Base-by-base conservation (phyloP, 35 echinoderm and acorn worm genomes). In the Diadema setosum region DNA sequence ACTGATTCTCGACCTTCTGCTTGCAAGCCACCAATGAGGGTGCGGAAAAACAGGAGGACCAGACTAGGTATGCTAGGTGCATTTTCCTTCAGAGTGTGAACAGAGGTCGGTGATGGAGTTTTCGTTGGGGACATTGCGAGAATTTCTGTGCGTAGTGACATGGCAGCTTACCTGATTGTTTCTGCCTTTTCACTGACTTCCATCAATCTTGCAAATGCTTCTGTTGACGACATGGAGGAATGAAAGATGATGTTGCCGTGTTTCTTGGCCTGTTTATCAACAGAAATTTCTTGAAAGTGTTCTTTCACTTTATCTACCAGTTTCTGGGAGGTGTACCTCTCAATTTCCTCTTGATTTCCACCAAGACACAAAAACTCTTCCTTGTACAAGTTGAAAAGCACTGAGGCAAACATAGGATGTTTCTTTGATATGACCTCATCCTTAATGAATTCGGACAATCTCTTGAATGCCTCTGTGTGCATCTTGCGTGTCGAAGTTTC, bases 91-190 rank as follows among this genome's bases (percentile, higher is more conserved):
- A 92, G 67, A 56, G 60, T 81, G 46, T 87, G 90, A 75, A 93
- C 84, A 82, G 85, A 93, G 56, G 91, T 88, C 11, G 91, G 91
- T 42, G 75, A 82, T 58, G 86, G 86, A 43, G 91, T 94, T 60
- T 89, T 60, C 39, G 70, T 70, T 58, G 89, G 81, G 2, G 86
- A 55, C 86, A 89, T 89, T 46, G 44, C 59, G 15, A 67, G 74
- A 46, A 89, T 94, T 81, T 70, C 64, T 21, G 27, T 39, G 45
- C 81, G 92, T 14, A 89, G 58, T 81, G 65, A 20, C 90, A 87
- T 87, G 67, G 90, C 90, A 76, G 84, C 90, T 58, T 40, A 70
- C 56, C 81, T 83, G 58, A 83, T 84, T 31, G 85, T 32, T 64
- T 84, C 88, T 39, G 29, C 81, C 32, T 90, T 83, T 55, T 7